Evolutionary conservation across 1,140 invertebrate genomes (phyloP).

Genomic region (Atopsyche davidsoni): DNA sequence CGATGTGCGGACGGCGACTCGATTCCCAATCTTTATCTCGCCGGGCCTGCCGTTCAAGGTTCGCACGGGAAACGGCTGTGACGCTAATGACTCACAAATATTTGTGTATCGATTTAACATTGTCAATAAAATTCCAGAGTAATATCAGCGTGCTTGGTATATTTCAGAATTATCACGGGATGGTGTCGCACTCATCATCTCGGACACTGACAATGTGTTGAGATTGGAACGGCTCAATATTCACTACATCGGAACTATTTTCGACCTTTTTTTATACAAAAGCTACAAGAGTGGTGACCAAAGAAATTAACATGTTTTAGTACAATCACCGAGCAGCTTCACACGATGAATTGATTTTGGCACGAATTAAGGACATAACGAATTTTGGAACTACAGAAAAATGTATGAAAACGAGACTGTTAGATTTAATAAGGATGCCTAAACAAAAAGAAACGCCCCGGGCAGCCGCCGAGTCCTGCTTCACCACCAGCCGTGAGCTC

Average conservation of each 20-base stretch:
- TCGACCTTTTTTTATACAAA: conserved; percentile 9
- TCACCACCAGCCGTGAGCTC: conserved; percentile 21
- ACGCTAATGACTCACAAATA: conserved; percentile 1
- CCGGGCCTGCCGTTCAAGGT: conserved; percentile 11
- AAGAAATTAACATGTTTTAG: conserved; percentile 30
- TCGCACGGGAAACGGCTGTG: conserved; percentile 5
- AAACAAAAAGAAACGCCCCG: conserved; percentile 16
- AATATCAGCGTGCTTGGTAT: not conserved
- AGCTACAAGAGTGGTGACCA: conserved; percentile 19
- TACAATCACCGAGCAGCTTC: conserved; percentile 17
- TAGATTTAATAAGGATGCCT: conserved; percentile 24
- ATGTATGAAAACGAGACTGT: conserved; percentile 20
- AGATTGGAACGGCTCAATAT: conserved; percentile 6
- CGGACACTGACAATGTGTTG: conserved; percentile 10
- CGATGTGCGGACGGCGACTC: conserved; percentile 7
- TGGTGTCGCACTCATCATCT: conserved; percentile 19
- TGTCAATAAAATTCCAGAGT: not conserved
- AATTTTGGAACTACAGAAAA: conserved; percentile 21
- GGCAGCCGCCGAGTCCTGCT: conserved; percentile 10
- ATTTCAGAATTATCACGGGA: conserved; percentile 16
- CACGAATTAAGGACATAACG: conserved; percentile 26
- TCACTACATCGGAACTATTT: conserved; percentile 2
- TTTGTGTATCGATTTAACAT: too few relatives aligned
- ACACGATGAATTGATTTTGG: conserved; percentile 26
- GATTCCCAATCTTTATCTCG: conserved; percentile 8